phyloP scores from a whole-genome alignment of 2,888 invertebrate genomes.

The Meghimatium bilineatum region DNA sequence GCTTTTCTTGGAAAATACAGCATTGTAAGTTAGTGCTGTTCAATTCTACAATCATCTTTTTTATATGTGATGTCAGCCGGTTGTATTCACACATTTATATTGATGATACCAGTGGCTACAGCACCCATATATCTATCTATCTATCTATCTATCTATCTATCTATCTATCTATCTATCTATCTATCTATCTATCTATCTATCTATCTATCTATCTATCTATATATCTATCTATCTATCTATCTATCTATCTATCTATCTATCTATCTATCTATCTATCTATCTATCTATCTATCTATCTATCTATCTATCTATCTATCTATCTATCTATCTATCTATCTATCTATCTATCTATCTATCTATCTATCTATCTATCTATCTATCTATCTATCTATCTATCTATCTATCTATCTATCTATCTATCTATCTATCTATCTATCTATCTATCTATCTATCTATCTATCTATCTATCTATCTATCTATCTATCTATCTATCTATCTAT shows the following conservation, averaged over 20 bases:
- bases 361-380: conserved; percentile 19
- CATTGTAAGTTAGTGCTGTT: not conserved
- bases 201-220: conserved; percentile 28
- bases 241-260: not conserved
- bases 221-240: conserved; percentile 1
- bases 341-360: not conserved
- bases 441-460: conserved; percentile 1
- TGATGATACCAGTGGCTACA: too few relatives aligned
- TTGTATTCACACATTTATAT: not conserved
- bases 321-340: not conserved
- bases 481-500: conserved; percentile 10
- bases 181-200: conserved; percentile 12
- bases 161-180: conserved; percentile 1
- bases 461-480: not conserved
- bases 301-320: not conserved
- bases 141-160: conserved; percentile 8
- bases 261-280: not conserved
- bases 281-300: not conserved
- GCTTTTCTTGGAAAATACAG: not conserved
- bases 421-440: conserved; percentile 22
- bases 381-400: conserved; percentile 14
- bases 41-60: not conserved
- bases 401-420: conserved; percentile 22
- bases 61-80: not conserved
- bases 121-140: conserved; percentile 2